Evolutionary conservation across 2,113 vertebrate genomes (phyloP).

Genomic region (Chitala chitala): DNA sequence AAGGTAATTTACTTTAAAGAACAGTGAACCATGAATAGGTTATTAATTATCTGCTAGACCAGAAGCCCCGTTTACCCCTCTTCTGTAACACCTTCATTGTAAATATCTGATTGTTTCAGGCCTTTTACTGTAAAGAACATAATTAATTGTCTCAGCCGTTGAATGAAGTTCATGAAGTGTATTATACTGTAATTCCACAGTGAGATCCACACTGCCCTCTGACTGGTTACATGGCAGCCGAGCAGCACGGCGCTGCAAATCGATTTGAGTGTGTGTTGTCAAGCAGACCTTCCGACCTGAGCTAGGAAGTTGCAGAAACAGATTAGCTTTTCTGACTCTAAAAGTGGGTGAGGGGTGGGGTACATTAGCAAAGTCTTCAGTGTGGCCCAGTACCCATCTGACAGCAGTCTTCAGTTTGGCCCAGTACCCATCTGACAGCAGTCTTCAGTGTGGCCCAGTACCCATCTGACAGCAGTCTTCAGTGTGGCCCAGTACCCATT

Average conservation of each 20-base stretch:
- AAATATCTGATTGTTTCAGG: constrained; percentile 6
- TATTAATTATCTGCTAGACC: constrained; percentile 46
- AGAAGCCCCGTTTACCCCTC: constrained; percentile 21
- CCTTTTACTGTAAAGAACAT: constrained; percentile 20
- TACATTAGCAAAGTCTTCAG: constrained; percentile 53
- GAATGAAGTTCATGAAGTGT: constrained; percentile 25
- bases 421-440: too few relatives aligned
- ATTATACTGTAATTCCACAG: neutral
- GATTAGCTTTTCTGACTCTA: constrained; percentile 52
- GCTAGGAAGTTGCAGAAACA: constrained; percentile 45
- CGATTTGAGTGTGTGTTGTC: constrained; percentile 54
- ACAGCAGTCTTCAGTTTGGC: constrained; percentile 50
- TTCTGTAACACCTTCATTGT: constrained; percentile 1
- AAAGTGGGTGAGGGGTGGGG: constrained; percentile 28
- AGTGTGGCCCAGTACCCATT: too few relatives aligned
- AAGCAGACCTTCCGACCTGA: constrained; percentile 45
- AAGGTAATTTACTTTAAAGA: constrained; percentile 33
- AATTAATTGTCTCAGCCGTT: constrained; percentile 30
- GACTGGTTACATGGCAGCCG: neutral
- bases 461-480: too few relatives aligned
- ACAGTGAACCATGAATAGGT: constrained; percentile 28
- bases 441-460: too few relatives aligned
- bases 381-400: too few relatives aligned
- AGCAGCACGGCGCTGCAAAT: constrained; percentile 34
- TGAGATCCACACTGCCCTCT: constrained; percentile 16